phyloP scores from a whole-genome alignment of 2,888 invertebrate genomes.

The Lepidocyrtoides sp. region DNA sequence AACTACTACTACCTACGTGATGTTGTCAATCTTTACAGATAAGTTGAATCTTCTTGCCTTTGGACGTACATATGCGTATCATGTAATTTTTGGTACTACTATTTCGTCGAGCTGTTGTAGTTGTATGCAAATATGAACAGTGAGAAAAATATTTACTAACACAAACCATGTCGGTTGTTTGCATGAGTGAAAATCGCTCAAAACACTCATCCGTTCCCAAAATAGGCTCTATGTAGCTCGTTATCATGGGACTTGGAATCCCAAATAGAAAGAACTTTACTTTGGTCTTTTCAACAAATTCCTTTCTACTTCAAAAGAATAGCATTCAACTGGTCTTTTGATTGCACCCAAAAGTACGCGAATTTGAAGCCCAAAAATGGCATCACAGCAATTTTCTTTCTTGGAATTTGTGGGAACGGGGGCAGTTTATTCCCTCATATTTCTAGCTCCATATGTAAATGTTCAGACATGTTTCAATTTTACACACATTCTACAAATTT shows the following conservation, averaged over 20 bases:
- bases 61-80: too few relatives aligned
- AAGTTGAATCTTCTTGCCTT: too few relatives aligned
- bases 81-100: too few relatives aligned
- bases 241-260: background rate
- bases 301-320: slow-evolving; percentile 28
- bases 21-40: too few relatives aligned
- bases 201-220: background rate
- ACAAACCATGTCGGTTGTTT: background rate
- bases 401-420: background rate
- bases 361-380: background rate
- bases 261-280: background rate
- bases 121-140: background rate
- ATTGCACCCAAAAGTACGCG: background rate
- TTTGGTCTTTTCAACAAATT: slow-evolving; percentile 16
- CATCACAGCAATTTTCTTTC: background rate
- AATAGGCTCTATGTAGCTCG: background rate
- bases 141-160: background rate
- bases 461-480: background rate
- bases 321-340: slow-evolving; percentile 30
- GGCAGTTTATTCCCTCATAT: background rate
- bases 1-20: too few relatives aligned
- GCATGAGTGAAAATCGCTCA: background rate
- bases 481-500: background rate
- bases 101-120: too few relatives aligned
- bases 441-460: slow-evolving; percentile 9